phyloP scores from a whole-genome alignment of 2,113 vertebrate species.

The Phasianus colchicus region DNA sequence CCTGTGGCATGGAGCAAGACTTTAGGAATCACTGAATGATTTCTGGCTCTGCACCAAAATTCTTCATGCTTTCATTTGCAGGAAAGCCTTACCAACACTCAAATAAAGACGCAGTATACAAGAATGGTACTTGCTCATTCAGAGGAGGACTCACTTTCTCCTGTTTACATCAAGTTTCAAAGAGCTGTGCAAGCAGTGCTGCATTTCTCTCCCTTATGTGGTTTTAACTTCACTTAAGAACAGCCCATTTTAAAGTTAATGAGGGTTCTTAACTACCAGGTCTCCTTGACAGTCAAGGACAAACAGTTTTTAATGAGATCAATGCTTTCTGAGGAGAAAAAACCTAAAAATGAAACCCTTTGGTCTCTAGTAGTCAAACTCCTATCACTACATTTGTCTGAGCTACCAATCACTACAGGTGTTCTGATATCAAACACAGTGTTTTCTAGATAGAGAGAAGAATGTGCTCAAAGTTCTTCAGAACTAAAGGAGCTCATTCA shows the following conservation, averaged over 20 bases:
- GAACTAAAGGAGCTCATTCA: background rate
- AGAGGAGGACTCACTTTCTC: background rate
- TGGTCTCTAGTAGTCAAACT: background rate
- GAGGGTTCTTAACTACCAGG: background rate
- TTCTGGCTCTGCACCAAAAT: background rate
- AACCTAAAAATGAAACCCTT: background rate
- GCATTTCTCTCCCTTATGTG: background rate
- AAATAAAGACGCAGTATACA: background rate
- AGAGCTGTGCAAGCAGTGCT: background rate
- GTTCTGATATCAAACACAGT: background rate
- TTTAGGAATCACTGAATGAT: background rate
- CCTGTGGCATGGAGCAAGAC: background rate
- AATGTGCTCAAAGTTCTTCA: background rate
- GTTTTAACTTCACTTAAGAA: slow-evolving; percentile 6
- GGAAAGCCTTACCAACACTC: background rate
- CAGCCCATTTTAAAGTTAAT: background rate
- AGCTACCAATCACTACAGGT: background rate
- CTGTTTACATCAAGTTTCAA: background rate
- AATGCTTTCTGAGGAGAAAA: background rate
- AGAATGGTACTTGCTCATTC: background rate
- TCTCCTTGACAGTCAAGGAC: background rate
- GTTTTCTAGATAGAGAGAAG: background rate
- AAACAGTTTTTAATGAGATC: background rate
- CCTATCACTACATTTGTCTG: background rate
- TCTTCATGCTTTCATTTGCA: background rate